Evolutionary conservation across 1,140 invertebrate species (phyloP).

Genomic region (Drosophila lowei): DNA sequence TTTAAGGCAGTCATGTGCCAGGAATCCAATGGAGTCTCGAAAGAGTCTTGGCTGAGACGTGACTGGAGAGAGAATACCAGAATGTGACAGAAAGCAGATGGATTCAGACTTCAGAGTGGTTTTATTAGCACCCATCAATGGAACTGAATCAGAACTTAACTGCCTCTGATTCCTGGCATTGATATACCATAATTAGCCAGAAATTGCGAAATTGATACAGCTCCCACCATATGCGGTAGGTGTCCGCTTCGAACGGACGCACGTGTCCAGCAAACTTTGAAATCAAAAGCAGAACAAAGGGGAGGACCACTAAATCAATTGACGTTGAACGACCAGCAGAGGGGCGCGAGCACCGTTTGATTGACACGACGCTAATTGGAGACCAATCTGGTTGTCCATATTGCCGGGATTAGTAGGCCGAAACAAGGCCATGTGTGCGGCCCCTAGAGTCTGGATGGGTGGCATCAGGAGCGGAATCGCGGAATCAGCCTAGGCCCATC

Average conservation of each 20-base stretch:
- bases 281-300: constrained; percentile 3
- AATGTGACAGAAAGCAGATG: no score
- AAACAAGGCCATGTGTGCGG: constrained; percentile 2
- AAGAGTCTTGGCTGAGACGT: no score
- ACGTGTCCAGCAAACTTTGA: not conserved
- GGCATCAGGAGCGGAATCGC: constrained; percentile 7
- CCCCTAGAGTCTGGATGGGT: not conserved
- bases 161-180: no score
- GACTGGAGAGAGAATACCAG: no score
- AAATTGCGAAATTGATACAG: no score
- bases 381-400: constrained; percentile 33
- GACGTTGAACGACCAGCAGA: constrained; percentile 18
- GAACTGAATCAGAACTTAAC: no score
- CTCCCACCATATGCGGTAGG: no score
- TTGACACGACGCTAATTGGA: constrained; percentile 57
- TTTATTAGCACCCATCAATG: no score
- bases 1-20: not conserved
- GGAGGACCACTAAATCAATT: constrained; percentile 41
- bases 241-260: not conserved
- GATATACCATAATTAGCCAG: no score
- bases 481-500: not conserved
- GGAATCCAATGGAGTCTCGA: no score
- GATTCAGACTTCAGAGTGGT: no score
- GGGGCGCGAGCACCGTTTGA: constrained; percentile 26
- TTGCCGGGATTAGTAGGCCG: constrained; percentile 39